These are phyloP conservation scores for Aplodontia rufa DNA, from an alignment of 2,113 vertebrate genomes.

Conservation along the genomic window DNA sequence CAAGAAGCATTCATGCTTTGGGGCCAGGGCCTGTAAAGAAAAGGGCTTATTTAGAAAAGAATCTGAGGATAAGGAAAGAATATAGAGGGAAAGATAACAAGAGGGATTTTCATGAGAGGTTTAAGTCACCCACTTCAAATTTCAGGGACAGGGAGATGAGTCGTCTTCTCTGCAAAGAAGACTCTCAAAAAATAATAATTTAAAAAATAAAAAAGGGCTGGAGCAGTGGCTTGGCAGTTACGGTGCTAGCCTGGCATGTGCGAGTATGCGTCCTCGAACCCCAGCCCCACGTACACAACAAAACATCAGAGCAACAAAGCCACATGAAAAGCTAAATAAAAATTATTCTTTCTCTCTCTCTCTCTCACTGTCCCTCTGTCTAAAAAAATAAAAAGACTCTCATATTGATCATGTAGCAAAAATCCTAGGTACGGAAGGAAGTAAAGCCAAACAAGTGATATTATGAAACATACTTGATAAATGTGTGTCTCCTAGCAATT, in stretches of 20 bases:
- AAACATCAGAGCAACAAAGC: too few species aligned
- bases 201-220: too few species aligned
- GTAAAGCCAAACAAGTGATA: conserved; percentile 37
- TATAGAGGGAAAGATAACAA: neutral
- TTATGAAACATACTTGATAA: conserved; percentile 40
- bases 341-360: too few species aligned
- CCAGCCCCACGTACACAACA: too few species aligned
- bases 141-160: neutral
- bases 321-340: too few species aligned
- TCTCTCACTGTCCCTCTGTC: too few species aligned
- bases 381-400: conserved; percentile 54
- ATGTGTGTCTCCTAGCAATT: conserved; percentile 43
- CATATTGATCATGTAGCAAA: conserved; percentile 31
- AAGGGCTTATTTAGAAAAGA: neutral
- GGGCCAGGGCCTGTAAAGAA: neutral
- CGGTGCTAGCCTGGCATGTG: too few species aligned
- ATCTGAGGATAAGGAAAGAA: neutral
- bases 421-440: conserved; percentile 39
- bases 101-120: neutral
- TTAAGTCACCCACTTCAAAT: neutral
- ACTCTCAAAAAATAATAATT: too few species aligned
- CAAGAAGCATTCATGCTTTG: neutral
- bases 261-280: too few species aligned
- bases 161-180: conserved; percentile 25
- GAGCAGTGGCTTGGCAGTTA: too few species aligned